Evolutionary conservation across 2,797 vertebrate species (phyloP), one percentile per base, ranked within the genome.

Genomic region (Rhinichthys osculus): DNA sequence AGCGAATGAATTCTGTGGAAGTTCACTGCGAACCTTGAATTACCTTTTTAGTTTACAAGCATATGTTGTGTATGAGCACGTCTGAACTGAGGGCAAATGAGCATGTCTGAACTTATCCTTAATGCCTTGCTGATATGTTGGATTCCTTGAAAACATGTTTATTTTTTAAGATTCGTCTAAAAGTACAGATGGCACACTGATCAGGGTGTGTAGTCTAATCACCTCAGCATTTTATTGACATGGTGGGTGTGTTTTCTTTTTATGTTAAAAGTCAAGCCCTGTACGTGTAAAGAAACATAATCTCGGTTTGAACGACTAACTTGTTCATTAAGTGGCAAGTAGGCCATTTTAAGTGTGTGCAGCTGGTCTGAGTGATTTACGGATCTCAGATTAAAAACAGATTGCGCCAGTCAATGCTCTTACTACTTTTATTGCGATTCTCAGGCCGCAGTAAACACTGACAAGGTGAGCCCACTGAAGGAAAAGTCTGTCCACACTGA

Each of bases 391-490:
- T 69, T 57, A 82, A 84, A 70, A 71, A 62, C 42, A 84, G 76
- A 78, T 30, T 72, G 21, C 13, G 50, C 23, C 57, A 7, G 27
- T 21, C 33, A 38, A 7, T 27, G 23, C 23, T 84, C 44, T 74
- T 76, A 89, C 74, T 27, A 1, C 23, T 76, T 82, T 89, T 11
- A 1, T 73, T 90, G 59, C 78, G 42, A 84, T 52, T 85, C 59
- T 70, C 91, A 96, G 95, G 87, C 88, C 87, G 91, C 93, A 89
- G 88, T 85, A 87, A 89, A 69, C 4, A 44, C 87, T 1, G 90
- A 94, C 50, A 90, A 89, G 86, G 84, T 87, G 90, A 85, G 54
- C 84, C 47, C 78, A 21, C 74, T 47, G 19, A 67, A 62, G 85
- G 88, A 88, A 69, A 89, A 85, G 76, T 76, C 83, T 27, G 86